Base-by-base conservation (phyloP, 2,113 vertebrate species). In the Candoia aspera region DNA sequence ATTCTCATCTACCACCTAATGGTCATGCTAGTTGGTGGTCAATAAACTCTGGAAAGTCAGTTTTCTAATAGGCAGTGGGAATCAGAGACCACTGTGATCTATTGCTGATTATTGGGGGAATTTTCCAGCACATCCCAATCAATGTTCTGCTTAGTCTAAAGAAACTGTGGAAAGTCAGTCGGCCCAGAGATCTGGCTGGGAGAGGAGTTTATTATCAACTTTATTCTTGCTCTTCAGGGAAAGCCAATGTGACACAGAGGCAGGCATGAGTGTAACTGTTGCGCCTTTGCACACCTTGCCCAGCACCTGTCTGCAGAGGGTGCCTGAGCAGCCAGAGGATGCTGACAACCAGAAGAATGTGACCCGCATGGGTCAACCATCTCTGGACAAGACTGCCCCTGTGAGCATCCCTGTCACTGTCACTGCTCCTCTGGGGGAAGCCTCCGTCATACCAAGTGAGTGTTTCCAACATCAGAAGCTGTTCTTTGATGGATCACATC, bases 341-440 rank as follows among this genome's bases (percentile, higher is more conserved):
- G 98, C 98, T 0, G 99, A 99, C 96, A 99, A 99, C 95, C 98
- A 99, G 97, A 98, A 97, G 89, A 99, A 99, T 0, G 98, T 98
- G 73, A 98, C 97, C 0, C 97, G 97, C 59, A 98, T 98, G 91
- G 98, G 97, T 8, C 97, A 98, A 83, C 94, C 98, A 2, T 95
- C 97, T 2, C 94, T 97, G 42, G 96, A 98, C 79, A 97, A 97
- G 91, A 97, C 97, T 91, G 97, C 97, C 85, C 90, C 98, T 53
- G 97, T 97, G 92, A 98, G 97, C 57, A 96, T 98, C 85, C 98
- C 99, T 0, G 98, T 98, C 90, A 98, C 97, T 0, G 96, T 98
- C 97, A 98, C 97, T 0, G 98, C 97, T 62, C 98, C 98, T 0
- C 98, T 98, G 0, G 98, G 98, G 95, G 98, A 99, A 29, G 98